Evolutionary conservation across 2,888 invertebrate genomes (phyloP), one percentile per base, ranked within the genome.

Genomic region (Volucella inanis): DNA sequence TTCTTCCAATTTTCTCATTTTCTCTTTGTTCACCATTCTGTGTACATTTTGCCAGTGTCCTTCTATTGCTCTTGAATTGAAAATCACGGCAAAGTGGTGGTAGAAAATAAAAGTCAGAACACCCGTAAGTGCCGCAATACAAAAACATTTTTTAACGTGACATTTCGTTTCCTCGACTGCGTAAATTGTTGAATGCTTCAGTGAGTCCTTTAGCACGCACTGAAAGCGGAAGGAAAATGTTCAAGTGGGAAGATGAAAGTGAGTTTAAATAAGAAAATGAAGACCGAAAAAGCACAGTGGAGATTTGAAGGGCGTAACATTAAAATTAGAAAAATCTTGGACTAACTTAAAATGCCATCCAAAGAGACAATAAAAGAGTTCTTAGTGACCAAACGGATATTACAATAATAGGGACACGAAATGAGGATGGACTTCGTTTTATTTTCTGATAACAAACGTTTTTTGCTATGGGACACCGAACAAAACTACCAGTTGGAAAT

Each of bases 61-160:
- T 74, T 64, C 41, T 41, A 55, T 49, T 65, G 49, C 57, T 45
- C 45, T 49, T 75, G 57, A 65, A 57, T 75, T 57, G 57, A 43
- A 75, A 75, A 65, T 75, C 75, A 65, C 65, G 47, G 49, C 65
- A 55, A 9, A 2, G 15, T 52, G 41, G 18, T 18, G 6, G 38
- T 39, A 49, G 41, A 31, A 15, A 57, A 49, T 55, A 39, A 49
- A 15, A 50, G 57, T 52, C 57, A 57, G 52, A 59, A 70, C 31
- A 31, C 31, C 31, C 31, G 31, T 70, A 71, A 81, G 70, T 71
- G 82, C 49, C 59, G 65, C 77, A 77, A 77, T 77, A 61, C 61
- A 67, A 65, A 61, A 39, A 61, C 65, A 65, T 76, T 71, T n/a
- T 71, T 71, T 70, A 70, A 76, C 67, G 54, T 61, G 65, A 39